These are phyloP conservation scores for Taurulus bubalis DNA, from an alignment of 2,113 vertebrate species.

Conservation along the genomic window DNA sequence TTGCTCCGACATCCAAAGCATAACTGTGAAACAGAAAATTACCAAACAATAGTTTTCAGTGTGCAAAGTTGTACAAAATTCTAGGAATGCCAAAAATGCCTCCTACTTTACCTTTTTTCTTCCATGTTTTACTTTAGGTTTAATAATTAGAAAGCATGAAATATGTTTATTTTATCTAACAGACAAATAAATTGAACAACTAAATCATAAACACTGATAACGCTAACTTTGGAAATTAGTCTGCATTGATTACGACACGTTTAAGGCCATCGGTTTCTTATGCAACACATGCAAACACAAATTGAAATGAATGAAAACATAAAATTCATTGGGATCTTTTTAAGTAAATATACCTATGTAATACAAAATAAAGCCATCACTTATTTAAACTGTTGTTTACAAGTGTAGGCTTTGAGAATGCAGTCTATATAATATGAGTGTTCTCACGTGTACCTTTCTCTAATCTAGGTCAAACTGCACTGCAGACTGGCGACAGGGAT, in stretches of 20 bases:
- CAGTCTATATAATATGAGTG: slow-evolving; percentile 26
- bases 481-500: slow-evolving; percentile 51
- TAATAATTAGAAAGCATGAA: slow-evolving; percentile 33
- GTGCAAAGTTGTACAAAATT: slow-evolving; percentile 76
- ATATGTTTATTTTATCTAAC: slow-evolving; percentile 29
- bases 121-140: slow-evolving; percentile 49
- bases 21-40: slow-evolving; percentile 49
- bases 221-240: slow-evolving; percentile 72
- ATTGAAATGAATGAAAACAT: slow-evolving; percentile 38
- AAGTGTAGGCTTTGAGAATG: slow-evolving; percentile 48
- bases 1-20: slow-evolving; percentile 55
- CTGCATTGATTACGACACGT: slow-evolving; percentile 63
- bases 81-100: slow-evolving; percentile 37
- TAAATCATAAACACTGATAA: slow-evolving; percentile 26
- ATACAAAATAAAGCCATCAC: slow-evolving; percentile 23
- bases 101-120: slow-evolving; percentile 45
- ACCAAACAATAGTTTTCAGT: slow-evolving; percentile 45
- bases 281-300: slow-evolving; percentile 70
- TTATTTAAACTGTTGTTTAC: neutral
- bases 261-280: slow-evolving; percentile 85
- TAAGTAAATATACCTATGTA: neutral
- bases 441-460: slow-evolving; percentile 44
- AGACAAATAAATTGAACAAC: slow-evolving; percentile 40
- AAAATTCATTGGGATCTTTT: neutral
- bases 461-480: slow-evolving; percentile 79